A percentile compares a stretch with the other conserved stretches of the same genome.
Conservation (phyloP, 2,888 invertebrate genomes). For the Aphodius sticticus region DNA sequence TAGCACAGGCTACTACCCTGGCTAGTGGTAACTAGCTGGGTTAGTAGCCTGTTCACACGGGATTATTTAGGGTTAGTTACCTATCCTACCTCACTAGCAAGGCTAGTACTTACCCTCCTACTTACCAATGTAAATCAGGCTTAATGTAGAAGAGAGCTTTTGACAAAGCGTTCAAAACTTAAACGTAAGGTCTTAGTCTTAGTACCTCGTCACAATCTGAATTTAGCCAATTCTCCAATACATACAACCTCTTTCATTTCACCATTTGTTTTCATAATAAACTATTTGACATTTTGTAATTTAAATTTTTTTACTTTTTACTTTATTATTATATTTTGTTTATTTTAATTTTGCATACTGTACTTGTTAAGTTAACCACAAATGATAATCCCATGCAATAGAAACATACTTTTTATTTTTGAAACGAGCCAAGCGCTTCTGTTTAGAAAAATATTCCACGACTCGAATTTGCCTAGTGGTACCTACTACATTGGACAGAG, state of each 20-base stretch:
- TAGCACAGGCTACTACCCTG: too few species aligned
- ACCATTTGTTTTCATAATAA: background rate
- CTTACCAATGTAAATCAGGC: too few species aligned
- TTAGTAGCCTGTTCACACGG: too few species aligned
- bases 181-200: background rate
- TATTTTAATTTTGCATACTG: background rate
- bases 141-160: background rate
- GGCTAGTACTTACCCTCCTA: too few species aligned
- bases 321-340: background rate
- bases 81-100: too few species aligned
- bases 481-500: background rate
- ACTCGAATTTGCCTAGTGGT: background rate
- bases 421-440: constrained; percentile 4
- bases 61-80: too few species aligned
- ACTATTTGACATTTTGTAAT: background rate
- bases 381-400: background rate
- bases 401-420: background rate
- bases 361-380: background rate
- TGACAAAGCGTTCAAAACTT: background rate
- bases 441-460: constrained; percentile 4
- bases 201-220: background rate
- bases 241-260: background rate
- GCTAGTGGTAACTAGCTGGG: too few species aligned
- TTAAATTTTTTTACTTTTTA: background rate
- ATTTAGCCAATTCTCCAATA: background rate